Conservation (phyloP, 1,140 invertebrate genomes). For the Ceratoteleas bidentatus region DNA sequence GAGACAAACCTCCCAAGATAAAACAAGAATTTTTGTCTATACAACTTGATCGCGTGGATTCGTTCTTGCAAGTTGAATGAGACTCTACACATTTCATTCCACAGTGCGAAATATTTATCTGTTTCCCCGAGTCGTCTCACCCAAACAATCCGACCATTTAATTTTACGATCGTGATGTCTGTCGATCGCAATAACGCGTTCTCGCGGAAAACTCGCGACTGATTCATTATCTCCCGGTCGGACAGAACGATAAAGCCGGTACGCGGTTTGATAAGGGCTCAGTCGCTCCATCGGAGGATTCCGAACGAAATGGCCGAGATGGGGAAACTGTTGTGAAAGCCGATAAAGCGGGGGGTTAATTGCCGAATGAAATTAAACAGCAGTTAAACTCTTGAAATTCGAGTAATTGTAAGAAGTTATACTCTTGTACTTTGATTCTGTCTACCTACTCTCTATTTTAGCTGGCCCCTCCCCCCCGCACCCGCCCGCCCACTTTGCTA, state of each 20-base stretch:
- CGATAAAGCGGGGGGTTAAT: conserved; percentile 77
- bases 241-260: conserved; percentile 14
- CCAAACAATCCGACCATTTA: too few species aligned
- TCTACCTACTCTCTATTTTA: conserved; percentile 66
- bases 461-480: conserved; percentile 3
- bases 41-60: too few species aligned
- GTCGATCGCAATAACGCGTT: too few species aligned
- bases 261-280: conserved; percentile 31
- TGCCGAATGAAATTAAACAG: conserved; percentile 79
- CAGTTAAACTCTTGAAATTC: conserved; percentile 73
- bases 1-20: too few species aligned
- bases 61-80: too few species aligned
- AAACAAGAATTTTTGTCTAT: too few species aligned
- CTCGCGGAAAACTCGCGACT: conserved; percentile 37
- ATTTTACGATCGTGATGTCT: too few species aligned
- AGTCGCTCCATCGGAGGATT: conserved; percentile 20
- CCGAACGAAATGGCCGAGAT: conserved; percentile 26
- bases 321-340: conserved; percentile 67
- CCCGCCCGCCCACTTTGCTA: conserved; percentile 31
- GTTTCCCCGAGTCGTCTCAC: too few species aligned
- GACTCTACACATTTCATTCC: too few species aligned
- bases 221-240: conserved; percentile 13
- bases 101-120: too few species aligned
- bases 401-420: conserved; percentile 80
- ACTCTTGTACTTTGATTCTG: conserved; percentile 67